These are phyloP conservation scores for Anastrepha ludens DNA, from an alignment of 1,140 invertebrate species.

Conservation along the genomic window DNA sequence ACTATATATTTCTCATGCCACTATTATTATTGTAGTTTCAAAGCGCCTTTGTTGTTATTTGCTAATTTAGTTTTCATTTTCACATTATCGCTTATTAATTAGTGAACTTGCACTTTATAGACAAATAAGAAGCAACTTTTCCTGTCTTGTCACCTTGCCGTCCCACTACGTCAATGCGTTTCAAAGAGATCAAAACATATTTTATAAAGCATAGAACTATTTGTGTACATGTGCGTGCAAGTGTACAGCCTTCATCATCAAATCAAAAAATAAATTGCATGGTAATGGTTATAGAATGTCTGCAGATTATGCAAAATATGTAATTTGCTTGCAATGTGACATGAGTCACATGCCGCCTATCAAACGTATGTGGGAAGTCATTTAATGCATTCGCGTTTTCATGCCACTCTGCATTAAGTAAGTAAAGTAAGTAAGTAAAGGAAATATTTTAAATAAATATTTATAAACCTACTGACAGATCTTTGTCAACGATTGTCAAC, in stretches of 20 bases:
- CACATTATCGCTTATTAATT: constrained; percentile 7
- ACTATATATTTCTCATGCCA: not conserved
- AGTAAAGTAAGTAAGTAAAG: not conserved
- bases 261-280: not conserved
- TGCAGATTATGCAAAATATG: constrained; percentile 40
- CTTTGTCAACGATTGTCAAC: constrained; percentile 31
- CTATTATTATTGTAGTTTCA: not conserved
- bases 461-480: not conserved
- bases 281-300: not conserved
- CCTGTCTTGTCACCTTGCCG: constrained; percentile 32
- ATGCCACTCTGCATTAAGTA: not conserved
- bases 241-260: not conserved
- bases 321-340: constrained; percentile 1
- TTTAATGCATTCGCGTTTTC: not conserved
- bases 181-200: not conserved
- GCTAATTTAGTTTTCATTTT: constrained; percentile 23
- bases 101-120: not conserved
- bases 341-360: constrained; percentile 8
- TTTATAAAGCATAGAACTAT: not conserved
- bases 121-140: constrained; percentile 12
- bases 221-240: not conserved
- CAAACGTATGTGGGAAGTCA: not conserved
- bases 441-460: not conserved
- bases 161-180: constrained; percentile 18
- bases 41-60: not conserved